phyloP scores from a whole-genome alignment of 2,797 vertebrate genomes.

The Tarsius wallacei region DNA sequence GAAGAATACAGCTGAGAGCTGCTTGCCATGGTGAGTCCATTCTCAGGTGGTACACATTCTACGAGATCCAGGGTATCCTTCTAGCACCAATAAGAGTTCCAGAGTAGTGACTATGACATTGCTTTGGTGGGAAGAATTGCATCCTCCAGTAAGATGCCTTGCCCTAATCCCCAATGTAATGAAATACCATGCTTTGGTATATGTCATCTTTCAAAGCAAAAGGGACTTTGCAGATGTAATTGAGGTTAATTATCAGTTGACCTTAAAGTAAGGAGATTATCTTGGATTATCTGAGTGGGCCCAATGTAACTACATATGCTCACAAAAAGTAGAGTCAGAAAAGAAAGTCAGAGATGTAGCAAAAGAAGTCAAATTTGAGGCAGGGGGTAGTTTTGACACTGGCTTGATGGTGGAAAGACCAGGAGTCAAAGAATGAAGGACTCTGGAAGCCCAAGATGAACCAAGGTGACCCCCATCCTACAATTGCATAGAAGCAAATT shows the following conservation, averaged over 20 bases:
- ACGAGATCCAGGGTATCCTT: accelerated
- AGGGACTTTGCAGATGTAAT: neutral
- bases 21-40: accelerated
- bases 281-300: neutral
- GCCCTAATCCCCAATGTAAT: too few species aligned
- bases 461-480: too few species aligned
- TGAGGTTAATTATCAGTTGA: neutral
- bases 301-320: neutral
- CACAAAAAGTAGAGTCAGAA: neutral
- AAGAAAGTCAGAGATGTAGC: neutral
- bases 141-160: neutral
- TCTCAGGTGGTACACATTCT: accelerated
- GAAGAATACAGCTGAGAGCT: neutral
- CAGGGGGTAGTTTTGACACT: accelerated
- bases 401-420: neutral
- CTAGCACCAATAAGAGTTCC: accelerated
- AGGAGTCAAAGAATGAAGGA: too few species aligned
- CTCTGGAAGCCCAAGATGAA: neutral
- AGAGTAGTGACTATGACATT: accelerated
- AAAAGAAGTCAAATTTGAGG: neutral
- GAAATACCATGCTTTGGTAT: accelerated
- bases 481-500: accelerated
- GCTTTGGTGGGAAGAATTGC: accelerated
- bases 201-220: neutral
- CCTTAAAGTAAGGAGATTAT: neutral